Base-by-base conservation (phyloP, 2,888 invertebrate genomes). In the Thymelicus lineola region DNA sequence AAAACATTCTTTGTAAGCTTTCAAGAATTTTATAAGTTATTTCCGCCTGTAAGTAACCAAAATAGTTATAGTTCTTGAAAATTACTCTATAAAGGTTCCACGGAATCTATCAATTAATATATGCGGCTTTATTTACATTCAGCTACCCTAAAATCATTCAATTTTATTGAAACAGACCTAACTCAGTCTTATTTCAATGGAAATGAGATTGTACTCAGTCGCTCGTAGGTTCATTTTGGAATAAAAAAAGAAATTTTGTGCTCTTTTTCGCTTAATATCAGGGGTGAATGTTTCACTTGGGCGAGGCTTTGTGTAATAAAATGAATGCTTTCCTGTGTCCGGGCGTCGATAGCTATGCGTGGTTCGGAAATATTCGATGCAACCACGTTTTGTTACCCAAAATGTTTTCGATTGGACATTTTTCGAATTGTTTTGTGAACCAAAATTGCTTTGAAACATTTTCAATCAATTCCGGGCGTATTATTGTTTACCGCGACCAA, bases 81-180 rank as follows among this genome's bases (percentile, higher is more conserved):
- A 61, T 77, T 79, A 76, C 80, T 62, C 17, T 9, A 48, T 84
- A 85, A 89, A 88, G 83, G 84, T 84, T 86, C 88, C 84, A 85
- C 86, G 82, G 88, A 89, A 87, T 86, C 85, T 80, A 87, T 82
- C 86, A 87, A 89, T 89, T 89, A 90, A 87, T 86, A 85, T 85
- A 86, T 82, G 80, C 83, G 83, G 82, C 84, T 75, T 75, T 75
- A 75, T 75, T 75, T 71, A 72, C 87, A 89, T 88, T 86, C 86
- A 80, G 82, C 81, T 83, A 28, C 42, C 66, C 55, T 59, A 38
- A 66, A 53, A 48, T 36, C 15, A 42, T 15, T 79, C 48, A 62
- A 71, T 55, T 58, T 55, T n/a, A 38, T 48, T n/a, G 28, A 53
- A 36, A 7, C 60, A 58, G 72, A n/a, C 58, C 36, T 20, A 62